phyloP scores from a whole-genome alignment of 2,888 invertebrate genomes.

The Oeneis ivallda region DNA sequence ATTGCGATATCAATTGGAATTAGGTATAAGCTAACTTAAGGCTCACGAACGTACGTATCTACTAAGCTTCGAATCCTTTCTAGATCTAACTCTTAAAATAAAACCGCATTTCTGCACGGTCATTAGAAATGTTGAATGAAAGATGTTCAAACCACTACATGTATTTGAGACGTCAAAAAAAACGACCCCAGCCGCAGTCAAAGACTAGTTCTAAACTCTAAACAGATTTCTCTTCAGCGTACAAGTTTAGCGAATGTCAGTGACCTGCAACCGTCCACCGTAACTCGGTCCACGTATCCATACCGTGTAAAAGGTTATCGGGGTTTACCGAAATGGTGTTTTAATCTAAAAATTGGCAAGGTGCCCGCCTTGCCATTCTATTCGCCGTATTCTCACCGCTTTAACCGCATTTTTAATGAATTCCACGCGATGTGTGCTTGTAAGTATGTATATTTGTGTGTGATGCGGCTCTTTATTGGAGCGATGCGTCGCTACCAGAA shows the following conservation, averaged over 20 bases:
- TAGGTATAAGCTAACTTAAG: no score
- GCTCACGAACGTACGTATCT: no score
- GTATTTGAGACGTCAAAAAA: slow-evolving; percentile 13
- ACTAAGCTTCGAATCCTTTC: background rate
- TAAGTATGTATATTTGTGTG: slow-evolving; percentile 22
- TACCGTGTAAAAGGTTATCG: slow-evolving; percentile 11
- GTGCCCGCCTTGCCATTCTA: slow-evolving; percentile 58
- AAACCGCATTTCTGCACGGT: slow-evolving; percentile 11
- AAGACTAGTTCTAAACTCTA: slow-evolving; percentile 34
- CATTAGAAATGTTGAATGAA: slow-evolving; percentile 20
- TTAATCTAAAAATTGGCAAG: slow-evolving; percentile 62
- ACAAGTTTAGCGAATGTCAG: slow-evolving; percentile 38
- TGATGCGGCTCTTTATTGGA: slow-evolving; percentile 12
- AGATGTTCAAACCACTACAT: slow-evolving; percentile 4
- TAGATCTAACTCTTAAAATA: background rate
- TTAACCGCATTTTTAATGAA: slow-evolving; percentile 71
- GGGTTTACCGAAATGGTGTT: slow-evolving; percentile 23
- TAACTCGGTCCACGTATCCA: slow-evolving; percentile 16
- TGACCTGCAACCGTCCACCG: slow-evolving; percentile 34
- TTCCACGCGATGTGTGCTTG: slow-evolving; percentile 34
- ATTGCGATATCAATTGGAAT: no score
- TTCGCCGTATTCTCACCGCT: slow-evolving; percentile 64
- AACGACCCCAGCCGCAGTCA: slow-evolving; percentile 16
- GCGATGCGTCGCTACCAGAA: slow-evolving; percentile 11
- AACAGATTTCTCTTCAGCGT: slow-evolving; percentile 32